Percentiles rank a stretch among this genome's conserved stretches.
Conservation (phyloP, 2,113 vertebrate genomes). For the Malaclemys terrapin region DNA sequence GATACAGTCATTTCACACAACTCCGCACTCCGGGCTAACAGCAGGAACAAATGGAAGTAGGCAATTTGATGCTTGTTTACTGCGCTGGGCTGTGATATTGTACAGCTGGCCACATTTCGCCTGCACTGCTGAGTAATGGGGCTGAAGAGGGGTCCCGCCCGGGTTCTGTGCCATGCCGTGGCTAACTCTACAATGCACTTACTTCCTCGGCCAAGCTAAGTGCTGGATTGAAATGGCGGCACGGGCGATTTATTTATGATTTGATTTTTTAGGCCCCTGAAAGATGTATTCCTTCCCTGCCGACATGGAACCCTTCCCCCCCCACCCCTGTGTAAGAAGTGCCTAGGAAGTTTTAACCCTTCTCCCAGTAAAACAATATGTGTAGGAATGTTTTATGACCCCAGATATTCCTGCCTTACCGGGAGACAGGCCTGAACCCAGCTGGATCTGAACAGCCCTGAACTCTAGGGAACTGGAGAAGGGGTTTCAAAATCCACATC, state of each 20-base stretch:
- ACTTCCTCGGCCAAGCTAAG: neutral
- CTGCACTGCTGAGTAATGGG: no score
- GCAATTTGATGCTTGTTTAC: neutral
- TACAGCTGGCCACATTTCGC: no score
- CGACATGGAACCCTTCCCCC: neutral
- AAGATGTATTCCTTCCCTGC: neutral
- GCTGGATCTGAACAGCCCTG: neutral
- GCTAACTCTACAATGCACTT: neutral
- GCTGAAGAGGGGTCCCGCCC: neutral
- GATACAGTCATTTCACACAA: neutral
- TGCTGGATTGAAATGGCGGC: neutral
- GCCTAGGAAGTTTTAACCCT: neutral
- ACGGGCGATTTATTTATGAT: neutral
- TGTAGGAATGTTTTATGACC: neutral
- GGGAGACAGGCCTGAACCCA: neutral
- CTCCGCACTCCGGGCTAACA: neutral
- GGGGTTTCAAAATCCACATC: neutral
- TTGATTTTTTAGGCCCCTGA: neutral
- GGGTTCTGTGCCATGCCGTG: neutral
- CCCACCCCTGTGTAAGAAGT: neutral
- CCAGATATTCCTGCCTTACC: neutral
- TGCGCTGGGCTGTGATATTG: neutral
- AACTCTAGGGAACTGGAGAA: neutral
- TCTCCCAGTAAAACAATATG: neutral
- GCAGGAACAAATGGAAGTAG: neutral